Percentiles rank a stretch among this genome's conserved stretches.
phyloP scores from a whole-genome alignment of 2,888 invertebrate species.

The Cataglyphis cursor region DNA sequence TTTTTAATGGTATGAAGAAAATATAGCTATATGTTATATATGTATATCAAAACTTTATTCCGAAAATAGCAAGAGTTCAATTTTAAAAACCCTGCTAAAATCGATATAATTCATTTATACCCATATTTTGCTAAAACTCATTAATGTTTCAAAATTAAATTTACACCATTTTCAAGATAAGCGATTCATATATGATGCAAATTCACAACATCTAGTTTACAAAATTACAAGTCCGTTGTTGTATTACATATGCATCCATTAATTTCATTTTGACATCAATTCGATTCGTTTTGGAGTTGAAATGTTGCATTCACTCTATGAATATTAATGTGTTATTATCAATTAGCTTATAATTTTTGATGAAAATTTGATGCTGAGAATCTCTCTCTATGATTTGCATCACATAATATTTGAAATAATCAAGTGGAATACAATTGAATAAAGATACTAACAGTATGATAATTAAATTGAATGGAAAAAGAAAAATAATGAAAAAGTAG shows the following conservation, averaged over 20 bases:
- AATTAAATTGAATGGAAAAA: conserved; percentile 3
- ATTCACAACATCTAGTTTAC: conserved; percentile 29
- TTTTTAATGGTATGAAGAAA: not conserved
- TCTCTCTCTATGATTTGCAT: conserved; percentile 27
- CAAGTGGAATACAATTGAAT: conserved; percentile 1
- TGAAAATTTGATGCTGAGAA: conserved; percentile 21
- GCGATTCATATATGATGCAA: conserved; percentile 34
- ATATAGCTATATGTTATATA: not conserved
- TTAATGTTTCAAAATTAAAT: conserved; percentile 38
- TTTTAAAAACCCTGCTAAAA: not conserved
- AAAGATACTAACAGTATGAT: not conserved
- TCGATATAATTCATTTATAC: not conserved
- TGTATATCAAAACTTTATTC: not conserved
- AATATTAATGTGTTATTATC: conserved; percentile 49
- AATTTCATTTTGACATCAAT: conserved; percentile 43
- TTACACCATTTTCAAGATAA: conserved; percentile 47
- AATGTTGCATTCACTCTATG: conserved; percentile 19
- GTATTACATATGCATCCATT: conserved; percentile 40
- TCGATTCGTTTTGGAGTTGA: conserved; percentile 48
- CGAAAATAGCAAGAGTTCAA: not conserved
- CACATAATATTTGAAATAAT: conserved; percentile 25
- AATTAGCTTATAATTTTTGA: conserved; percentile 53
- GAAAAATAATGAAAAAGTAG: not conserved
- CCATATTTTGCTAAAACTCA: conserved; percentile 1
- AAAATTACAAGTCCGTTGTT: conserved; percentile 48